A percentile compares a stretch with the other conserved stretches of the same genome.
These are phyloP conservation scores for Natrix natrix DNA, from an alignment of 2,797 vertebrate genomes.

Conservation along the genomic window DNA sequence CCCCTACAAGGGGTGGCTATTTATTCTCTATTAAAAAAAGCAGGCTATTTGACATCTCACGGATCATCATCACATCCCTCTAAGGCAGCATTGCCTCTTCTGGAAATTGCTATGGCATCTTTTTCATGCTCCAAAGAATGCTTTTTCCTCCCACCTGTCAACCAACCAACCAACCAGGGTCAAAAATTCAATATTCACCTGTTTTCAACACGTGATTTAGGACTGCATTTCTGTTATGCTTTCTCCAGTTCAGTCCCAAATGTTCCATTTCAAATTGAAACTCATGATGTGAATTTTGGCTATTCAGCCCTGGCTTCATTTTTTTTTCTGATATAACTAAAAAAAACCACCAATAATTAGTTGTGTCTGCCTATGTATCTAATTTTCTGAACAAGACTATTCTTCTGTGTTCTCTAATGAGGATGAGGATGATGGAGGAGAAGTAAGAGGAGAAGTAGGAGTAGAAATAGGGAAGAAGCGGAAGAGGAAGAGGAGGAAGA, in stretches of 20 bases:
- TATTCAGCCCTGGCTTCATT: not conserved
- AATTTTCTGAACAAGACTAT: not conserved
- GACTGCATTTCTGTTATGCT: not conserved
- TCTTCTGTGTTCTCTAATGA: not conserved
- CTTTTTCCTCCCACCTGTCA: not conserved
- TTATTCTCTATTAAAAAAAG: slow-evolving; percentile 37
- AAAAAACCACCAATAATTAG: not conserved
- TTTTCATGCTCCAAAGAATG: slow-evolving; percentile 4
- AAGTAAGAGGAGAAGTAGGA: not conserved
- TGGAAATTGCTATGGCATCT: slow-evolving; percentile 7
- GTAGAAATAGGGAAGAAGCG: no score
- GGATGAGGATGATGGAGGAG: no score
- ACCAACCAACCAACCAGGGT: not conserved
- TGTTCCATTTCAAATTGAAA: not conserved
- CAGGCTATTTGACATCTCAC: slow-evolving; percentile 24
- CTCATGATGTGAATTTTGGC: not conserved
- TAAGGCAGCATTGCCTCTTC: slow-evolving; percentile 24
- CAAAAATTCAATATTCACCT: not conserved
- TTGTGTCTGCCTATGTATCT: not conserved
- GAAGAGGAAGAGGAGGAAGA: no score
- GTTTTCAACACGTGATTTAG: not conserved
- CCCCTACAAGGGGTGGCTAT: slow-evolving; percentile 14
- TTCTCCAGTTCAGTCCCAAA: not conserved
- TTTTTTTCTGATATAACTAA: not conserved
- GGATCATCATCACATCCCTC: slow-evolving; percentile 42